Percentiles rank a stretch among this genome's conserved stretches.
Conservation (phyloP, 2,113 vertebrate genomes). For the Ceyx cyanopectus region DNA sequence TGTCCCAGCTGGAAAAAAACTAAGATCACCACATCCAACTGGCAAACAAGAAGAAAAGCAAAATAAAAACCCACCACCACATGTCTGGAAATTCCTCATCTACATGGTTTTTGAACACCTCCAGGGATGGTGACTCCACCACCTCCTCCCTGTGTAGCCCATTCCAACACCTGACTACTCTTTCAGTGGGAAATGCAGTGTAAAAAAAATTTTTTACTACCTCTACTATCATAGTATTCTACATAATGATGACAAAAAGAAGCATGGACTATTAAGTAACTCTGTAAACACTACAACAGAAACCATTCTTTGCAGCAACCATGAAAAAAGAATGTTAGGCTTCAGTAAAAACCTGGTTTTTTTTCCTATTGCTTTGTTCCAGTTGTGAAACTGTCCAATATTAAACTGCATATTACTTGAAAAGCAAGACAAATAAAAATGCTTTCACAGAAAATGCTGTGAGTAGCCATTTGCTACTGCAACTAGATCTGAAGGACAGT, state of each 20-base stretch:
- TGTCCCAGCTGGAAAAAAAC: too few relatives aligned
- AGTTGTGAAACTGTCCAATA: background rate
- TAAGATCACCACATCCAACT: too few relatives aligned
- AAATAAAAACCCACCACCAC: too few relatives aligned
- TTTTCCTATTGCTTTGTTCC: background rate
- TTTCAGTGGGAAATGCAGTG: too few relatives aligned
- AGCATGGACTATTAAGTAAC: background rate
- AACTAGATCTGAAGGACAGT: background rate
- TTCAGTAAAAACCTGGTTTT: fast-evolving
- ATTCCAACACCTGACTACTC: too few relatives aligned
- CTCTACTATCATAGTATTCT: background rate
- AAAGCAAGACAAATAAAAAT: background rate
- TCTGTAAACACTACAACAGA: background rate
- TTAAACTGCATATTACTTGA: fast-evolving
- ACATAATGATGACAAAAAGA: background rate
- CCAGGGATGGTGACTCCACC: too few relatives aligned
- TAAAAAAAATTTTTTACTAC: background rate
- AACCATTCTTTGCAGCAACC: background rate
- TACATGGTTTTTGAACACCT: too few relatives aligned
- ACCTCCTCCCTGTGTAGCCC: too few relatives aligned
- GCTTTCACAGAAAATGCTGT: background rate
- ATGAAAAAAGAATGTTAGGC: background rate
- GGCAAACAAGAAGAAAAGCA: too few relatives aligned
- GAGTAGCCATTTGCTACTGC: background rate
- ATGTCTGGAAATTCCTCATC: too few relatives aligned